phyloP scores from a whole-genome alignment of 2,888 invertebrate genomes.

The Heliothis peltigera region DNA sequence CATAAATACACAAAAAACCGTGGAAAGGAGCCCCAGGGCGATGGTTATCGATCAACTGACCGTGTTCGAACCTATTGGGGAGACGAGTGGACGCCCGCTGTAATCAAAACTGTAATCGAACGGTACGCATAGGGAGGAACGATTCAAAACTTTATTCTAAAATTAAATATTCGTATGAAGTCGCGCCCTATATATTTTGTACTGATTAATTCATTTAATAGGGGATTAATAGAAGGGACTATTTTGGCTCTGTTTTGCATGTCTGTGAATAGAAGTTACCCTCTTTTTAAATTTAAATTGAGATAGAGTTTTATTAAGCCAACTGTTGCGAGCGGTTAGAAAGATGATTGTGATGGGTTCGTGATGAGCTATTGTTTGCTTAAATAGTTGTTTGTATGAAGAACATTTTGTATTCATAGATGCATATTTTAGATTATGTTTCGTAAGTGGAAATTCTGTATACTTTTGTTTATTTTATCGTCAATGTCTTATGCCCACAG shows the following conservation, averaged over 20 bases:
- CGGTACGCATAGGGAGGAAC: constrained; percentile 77
- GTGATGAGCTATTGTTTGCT: constrained; percentile 52
- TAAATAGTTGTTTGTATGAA: constrained; percentile 27
- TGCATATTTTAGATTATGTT: background rate
- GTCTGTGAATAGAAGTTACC: constrained; percentile 54
- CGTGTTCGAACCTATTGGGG: constrained; percentile 69
- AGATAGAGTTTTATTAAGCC: constrained; percentile 52
- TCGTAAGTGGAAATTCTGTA: background rate
- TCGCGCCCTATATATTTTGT: constrained; percentile 57
- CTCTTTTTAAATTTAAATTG: constrained; percentile 55
- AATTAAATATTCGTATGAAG: constrained; percentile 76
- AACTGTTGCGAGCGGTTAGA: constrained; percentile 46
- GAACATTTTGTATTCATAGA: constrained; percentile 15
- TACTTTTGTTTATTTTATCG: background rate
- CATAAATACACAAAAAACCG: constrained; percentile 67
- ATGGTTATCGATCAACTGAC: constrained; percentile 83
- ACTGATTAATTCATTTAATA: constrained; percentile 67
- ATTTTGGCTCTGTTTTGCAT: constrained; percentile 61
- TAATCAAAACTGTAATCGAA: constrained; percentile 88
- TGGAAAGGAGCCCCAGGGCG: constrained; percentile 70
- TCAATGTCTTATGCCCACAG: too few relatives aligned
- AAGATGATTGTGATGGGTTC: constrained; percentile 37
- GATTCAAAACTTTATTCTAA: constrained; percentile 83
- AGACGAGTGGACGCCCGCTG: constrained; percentile 76
- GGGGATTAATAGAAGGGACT: constrained; percentile 68